Evolutionary conservation across 2,797 vertebrate genomes (phyloP).

Genomic region (Tenualosa ilisha): DNA sequence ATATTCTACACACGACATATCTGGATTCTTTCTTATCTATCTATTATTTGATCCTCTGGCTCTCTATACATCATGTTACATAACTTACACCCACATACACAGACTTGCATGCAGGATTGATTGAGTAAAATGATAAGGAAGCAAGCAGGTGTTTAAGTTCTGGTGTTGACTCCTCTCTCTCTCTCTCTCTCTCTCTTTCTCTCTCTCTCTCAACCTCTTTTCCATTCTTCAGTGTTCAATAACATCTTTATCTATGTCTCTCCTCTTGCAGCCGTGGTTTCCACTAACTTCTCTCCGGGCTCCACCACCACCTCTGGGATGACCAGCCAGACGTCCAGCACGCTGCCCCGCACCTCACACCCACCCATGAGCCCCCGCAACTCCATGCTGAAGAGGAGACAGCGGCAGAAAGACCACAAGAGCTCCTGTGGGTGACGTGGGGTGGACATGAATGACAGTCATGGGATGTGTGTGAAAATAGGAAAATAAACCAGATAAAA

Average conservation of each 20-base stretch:
- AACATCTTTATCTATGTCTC: not conserved
- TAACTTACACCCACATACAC: not conserved
- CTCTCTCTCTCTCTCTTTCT: not conserved
- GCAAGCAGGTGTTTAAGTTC: not conserved
- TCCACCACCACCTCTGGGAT: conserved; percentile 80
- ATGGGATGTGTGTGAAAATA: no score
- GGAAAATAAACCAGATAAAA: not conserved
- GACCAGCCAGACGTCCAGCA: conserved; percentile 87
- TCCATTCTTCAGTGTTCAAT: not conserved
- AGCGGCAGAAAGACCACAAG: conserved; percentile 91
- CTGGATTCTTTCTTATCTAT: no score
- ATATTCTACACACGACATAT: no score
- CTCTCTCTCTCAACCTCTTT: not conserved
- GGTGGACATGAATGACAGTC: not conserved
- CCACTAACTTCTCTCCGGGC: conserved; percentile 87
- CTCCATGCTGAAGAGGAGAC: conserved; percentile 87
- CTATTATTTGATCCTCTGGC: not conserved
- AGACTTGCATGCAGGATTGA: not conserved
- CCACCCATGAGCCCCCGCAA: conserved; percentile 90
- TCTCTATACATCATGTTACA: not conserved
- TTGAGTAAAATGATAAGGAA: not conserved
- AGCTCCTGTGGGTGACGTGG: conserved; percentile 84
- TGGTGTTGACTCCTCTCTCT: not conserved
- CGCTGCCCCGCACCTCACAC: conserved; percentile 82
- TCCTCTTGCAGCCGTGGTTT: conserved; percentile 82